A percentile compares a stretch with the other conserved stretches of the same genome.
phyloP scores from a whole-genome alignment of 1,140 invertebrate genomes.

The Saccostrea cuccullata region DNA sequence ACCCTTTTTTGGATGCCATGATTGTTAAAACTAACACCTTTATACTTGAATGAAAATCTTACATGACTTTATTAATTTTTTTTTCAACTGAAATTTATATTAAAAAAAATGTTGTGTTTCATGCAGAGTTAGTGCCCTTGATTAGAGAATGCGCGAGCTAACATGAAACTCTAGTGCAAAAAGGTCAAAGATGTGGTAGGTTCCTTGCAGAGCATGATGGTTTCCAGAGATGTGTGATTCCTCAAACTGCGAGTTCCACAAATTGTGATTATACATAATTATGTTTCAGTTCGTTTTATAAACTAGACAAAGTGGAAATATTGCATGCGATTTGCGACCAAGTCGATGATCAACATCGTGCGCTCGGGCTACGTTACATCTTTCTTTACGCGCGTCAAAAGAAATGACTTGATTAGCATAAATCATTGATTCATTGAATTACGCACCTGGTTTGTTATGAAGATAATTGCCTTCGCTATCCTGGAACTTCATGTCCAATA shows the following conservation, averaged over 20 bases:
- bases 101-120: too few species aligned
- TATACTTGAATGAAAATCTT: too few species aligned
- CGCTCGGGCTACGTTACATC: neutral
- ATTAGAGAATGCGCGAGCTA: neutral
- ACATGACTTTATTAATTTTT: too few species aligned
- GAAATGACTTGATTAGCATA: neutral
- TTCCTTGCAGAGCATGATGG: neutral
- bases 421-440: constrained; percentile 12
- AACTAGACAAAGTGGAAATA: too few species aligned
- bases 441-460: constrained; percentile 66
- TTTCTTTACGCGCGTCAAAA: too few species aligned
- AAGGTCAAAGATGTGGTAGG: neutral
- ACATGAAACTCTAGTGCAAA: neutral
- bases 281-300: neutral
- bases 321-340: too few species aligned
- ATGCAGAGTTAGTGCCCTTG: neutral
- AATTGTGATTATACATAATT: neutral
- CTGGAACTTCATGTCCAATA: constrained; percentile 68
- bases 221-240: neutral
- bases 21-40: too few species aligned
- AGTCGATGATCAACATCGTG: too few species aligned
- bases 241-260: neutral
- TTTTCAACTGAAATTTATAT: too few species aligned
- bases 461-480: constrained; percentile 65
- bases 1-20: too few species aligned